Evolutionary conservation across 2,888 invertebrate species (phyloP).

Genomic region (Trissolcus brochymenae): DNA sequence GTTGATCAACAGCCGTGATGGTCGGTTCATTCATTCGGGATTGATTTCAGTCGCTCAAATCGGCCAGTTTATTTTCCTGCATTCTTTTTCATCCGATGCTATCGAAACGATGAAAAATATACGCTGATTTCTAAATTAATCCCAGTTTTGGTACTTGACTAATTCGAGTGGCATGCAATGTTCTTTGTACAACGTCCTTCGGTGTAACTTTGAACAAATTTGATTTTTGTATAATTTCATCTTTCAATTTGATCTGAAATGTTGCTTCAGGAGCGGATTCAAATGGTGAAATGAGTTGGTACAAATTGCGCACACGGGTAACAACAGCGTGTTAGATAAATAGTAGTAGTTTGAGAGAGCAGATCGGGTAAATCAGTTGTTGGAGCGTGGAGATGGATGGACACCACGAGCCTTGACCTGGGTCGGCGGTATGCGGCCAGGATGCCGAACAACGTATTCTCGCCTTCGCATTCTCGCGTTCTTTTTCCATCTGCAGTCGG

Average conservation of each 20-base stretch:
- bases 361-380: constrained; percentile 59
- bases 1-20: constrained; percentile 4
- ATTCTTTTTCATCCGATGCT: constrained; percentile 13
- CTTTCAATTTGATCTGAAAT: too few relatives aligned
- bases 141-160: too few relatives aligned
- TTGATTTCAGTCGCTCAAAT: too few relatives aligned
- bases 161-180: too few relatives aligned
- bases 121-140: too few relatives aligned
- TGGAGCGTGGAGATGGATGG: constrained; percentile 60
- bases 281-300: constrained; percentile 29
- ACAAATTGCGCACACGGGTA: neutral
- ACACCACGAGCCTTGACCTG: constrained; percentile 62
- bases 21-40: neutral
- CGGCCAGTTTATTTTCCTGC: constrained; percentile 9
- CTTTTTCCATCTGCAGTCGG: constrained; percentile 60
- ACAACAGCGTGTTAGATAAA: neutral
- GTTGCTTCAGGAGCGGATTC: too few relatives aligned
- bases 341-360: constrained; percentile 1
- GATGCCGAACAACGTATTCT: constrained; percentile 66
- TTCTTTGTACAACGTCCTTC: too few relatives aligned
- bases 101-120: neutral
- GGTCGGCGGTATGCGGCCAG: constrained; percentile 57
- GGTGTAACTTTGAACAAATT: too few relatives aligned
- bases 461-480: constrained; percentile 58
- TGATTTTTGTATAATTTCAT: too few relatives aligned